Conservation (phyloP, 2,113 vertebrate genomes). For the Platysteira castanea region DNA sequence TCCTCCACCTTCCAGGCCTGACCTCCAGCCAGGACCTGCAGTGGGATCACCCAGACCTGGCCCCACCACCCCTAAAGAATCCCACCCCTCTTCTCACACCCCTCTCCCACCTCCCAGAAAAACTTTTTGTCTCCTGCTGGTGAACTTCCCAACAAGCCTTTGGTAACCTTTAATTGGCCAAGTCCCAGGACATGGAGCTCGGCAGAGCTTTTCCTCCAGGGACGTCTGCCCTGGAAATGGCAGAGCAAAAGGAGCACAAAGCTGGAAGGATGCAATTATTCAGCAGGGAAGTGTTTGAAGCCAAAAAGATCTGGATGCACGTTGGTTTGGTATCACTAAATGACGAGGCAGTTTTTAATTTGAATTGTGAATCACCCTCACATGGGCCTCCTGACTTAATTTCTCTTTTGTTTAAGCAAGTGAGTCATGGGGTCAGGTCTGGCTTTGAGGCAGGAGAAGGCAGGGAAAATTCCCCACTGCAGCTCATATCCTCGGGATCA, state of each 20-base stretch:
- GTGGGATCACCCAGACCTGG: fast-evolving
- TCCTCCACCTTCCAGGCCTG: fast-evolving
- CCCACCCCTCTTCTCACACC: not conserved
- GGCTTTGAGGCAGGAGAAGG: not conserved
- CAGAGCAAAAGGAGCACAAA: not conserved
- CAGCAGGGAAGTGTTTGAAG: not conserved
- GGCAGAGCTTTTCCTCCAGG: not conserved
- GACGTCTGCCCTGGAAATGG: not conserved
- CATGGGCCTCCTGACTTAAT: not conserved
- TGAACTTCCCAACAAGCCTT: not conserved
- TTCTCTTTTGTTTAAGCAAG: not conserved
- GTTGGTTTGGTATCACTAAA: not conserved
- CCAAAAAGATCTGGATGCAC: not conserved
- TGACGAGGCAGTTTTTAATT: not conserved
- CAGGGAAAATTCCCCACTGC: conserved; percentile 1
- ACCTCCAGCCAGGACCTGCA: not conserved
- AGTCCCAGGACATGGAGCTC: not conserved
- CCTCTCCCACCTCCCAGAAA: not conserved
- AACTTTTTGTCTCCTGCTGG: not conserved
- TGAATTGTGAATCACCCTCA: not conserved
- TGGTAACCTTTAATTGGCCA: not conserved
- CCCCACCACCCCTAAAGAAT: not conserved
- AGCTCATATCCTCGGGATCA: not conserved
- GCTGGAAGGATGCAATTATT: not conserved
- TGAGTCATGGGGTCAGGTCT: not conserved